phyloP scores from a whole-genome alignment of 2,888 invertebrate genomes.

The Ophioninae sp. region DNA sequence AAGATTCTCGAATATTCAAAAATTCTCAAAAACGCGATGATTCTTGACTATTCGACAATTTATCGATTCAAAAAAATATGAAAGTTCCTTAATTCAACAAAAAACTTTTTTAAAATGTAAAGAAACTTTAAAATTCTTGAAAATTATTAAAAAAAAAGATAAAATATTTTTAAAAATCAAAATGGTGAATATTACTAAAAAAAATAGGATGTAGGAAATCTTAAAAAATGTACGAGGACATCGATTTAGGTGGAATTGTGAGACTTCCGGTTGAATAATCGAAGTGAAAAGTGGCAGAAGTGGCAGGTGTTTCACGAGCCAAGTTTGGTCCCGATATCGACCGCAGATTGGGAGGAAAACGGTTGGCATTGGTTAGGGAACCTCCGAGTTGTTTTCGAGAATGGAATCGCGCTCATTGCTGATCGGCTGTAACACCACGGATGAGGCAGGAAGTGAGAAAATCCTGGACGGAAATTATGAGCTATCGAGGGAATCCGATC shows the following conservation, averaged over 20 bases:
- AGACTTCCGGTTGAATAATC: not conserved
- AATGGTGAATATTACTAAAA: too few relatives aligned
- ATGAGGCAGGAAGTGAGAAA: constrained; percentile 54
- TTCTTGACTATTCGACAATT: too few relatives aligned
- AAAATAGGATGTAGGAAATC: too few relatives aligned
- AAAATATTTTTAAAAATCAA: too few relatives aligned
- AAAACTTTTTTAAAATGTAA: too few relatives aligned
- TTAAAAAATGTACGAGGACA: too few relatives aligned
- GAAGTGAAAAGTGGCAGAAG: not conserved
- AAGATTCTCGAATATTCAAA: too few relatives aligned
- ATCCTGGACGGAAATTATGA: constrained; percentile 63
- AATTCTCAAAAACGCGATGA: too few relatives aligned
- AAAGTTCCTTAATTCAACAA: too few relatives aligned
- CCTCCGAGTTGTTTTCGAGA: not conserved
- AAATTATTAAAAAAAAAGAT: too few relatives aligned
- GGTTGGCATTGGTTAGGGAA: not conserved
- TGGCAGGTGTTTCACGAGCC: not conserved
- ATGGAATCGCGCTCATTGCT: constrained; percentile 10
- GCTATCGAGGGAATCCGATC: constrained; percentile 63
- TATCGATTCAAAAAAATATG: too few relatives aligned
- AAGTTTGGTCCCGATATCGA: not conserved
- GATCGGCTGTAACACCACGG: not conserved
- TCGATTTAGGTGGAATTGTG: not conserved
- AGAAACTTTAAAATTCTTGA: too few relatives aligned
- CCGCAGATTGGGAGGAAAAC: constrained; percentile 6